Conservation (phyloP, 1,140 invertebrate species). For the Ceratina japonica region DNA sequence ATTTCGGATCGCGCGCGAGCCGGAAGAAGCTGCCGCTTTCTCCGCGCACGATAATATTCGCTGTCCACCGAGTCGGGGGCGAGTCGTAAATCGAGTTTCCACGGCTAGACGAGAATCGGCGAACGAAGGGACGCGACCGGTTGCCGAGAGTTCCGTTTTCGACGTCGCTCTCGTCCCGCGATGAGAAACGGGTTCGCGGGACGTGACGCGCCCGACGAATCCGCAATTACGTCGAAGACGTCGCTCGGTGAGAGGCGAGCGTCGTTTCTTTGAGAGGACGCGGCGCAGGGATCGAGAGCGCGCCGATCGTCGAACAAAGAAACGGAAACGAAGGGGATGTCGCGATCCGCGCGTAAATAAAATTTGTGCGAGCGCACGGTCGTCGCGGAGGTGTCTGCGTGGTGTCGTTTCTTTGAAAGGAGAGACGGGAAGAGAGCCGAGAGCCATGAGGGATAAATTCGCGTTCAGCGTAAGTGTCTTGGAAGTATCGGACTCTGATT, state of each 20-base stretch:
- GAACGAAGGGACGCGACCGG: slow-evolving; percentile 10
- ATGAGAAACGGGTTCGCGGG: slow-evolving; percentile 5
- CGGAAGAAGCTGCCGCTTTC: neutral
- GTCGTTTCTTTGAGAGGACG: too few relatives aligned
- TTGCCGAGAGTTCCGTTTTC: neutral
- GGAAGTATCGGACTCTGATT: slow-evolving; percentile 7
- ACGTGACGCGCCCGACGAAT: slow-evolving; percentile 13
- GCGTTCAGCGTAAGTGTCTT: slow-evolving; percentile 65
- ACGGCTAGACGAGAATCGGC: neutral
- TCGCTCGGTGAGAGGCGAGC: neutral
- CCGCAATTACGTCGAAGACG: neutral
- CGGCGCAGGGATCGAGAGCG: neutral
- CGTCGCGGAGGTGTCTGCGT: neutral
- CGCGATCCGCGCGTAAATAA: neutral
- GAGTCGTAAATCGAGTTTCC: neutral
- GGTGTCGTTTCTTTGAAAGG: neutral
- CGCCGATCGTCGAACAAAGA: neutral
- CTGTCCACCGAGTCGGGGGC: neutral
- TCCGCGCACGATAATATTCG: slow-evolving; percentile 41
- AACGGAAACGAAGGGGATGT: neutral
- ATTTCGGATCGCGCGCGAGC: neutral
- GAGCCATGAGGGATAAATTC: slow-evolving; percentile 69
- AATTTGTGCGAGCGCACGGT: neutral
- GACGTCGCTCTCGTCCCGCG: neutral
- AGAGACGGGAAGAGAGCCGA: neutral